Evolutionary conservation across 1,140 invertebrate genomes (phyloP).

Genomic region (Ruditapes philippinarum): DNA sequence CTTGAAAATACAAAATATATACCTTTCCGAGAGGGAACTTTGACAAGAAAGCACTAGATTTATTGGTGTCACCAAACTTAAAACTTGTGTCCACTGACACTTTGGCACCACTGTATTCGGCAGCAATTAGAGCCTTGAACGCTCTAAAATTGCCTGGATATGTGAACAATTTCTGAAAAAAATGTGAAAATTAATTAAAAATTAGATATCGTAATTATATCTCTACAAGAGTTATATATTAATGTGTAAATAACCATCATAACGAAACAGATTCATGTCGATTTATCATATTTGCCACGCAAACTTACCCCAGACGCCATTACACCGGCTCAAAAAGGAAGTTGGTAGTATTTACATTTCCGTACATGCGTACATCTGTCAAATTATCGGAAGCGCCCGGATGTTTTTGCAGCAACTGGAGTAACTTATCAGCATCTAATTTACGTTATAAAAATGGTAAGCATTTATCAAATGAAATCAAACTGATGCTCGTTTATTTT

Average conservation of each 20-base stretch:
- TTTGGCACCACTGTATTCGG: conserved; percentile 96
- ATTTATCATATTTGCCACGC: conserved; percentile 29
- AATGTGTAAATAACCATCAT: not conserved
- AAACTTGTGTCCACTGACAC: conserved; percentile 94
- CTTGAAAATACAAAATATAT: conserved; percentile 42
- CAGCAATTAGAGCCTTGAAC: conserved; percentile 96
- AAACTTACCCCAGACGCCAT: conserved; percentile 89
- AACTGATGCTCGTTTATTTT: too few species aligned
- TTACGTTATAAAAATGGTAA: conserved; percentile 67
- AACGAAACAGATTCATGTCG: not conserved
- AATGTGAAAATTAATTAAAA: conserved; percentile 37
- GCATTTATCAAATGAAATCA: too few species aligned
- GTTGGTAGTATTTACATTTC: conserved; percentile 72
- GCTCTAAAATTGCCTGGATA: conserved; percentile 98
- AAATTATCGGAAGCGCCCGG: conserved; percentile 66
- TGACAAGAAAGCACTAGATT: conserved; percentile 93
- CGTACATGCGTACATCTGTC: conserved; percentile 67
- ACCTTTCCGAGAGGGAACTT: conserved; percentile 99
- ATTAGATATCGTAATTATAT: not conserved
- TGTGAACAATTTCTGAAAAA: conserved; percentile 96
- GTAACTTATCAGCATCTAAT: conserved; percentile 66
- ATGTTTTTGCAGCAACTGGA: conserved; percentile 70
- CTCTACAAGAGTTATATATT: not conserved
- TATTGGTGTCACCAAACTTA: conserved; percentile 97
- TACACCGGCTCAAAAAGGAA: conserved; percentile 80